Percentiles rank a stretch among this genome's conserved stretches.
phyloP scores from a whole-genome alignment of 2,888 invertebrate species.

The Leistus spinibarbis region DNA sequence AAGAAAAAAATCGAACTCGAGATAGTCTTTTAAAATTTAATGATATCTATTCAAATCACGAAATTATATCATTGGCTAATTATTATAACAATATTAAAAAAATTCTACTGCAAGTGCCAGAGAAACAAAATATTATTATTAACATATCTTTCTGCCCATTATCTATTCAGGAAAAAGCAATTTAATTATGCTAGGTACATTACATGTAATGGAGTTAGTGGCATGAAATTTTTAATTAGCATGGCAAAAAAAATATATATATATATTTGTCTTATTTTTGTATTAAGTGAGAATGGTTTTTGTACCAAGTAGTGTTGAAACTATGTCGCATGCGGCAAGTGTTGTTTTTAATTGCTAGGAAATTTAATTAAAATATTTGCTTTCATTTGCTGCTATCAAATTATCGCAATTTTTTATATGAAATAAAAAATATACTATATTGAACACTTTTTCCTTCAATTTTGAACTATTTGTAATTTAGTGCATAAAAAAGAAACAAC shows the following conservation, averaged over 20 bases:
- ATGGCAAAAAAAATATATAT: conserved; percentile 18
- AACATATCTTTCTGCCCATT: background rate
- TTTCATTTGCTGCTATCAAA: background rate
- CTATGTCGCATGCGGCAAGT: background rate
- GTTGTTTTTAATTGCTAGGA: background rate
- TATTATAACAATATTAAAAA: background rate
- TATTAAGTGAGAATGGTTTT: background rate
- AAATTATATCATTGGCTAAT: no score
- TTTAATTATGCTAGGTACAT: conserved; percentile 11
- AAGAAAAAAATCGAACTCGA: no score
- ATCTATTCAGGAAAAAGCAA: conserved; percentile 1
- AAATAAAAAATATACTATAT: background rate
- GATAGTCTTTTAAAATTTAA: no score
- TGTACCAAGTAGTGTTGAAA: background rate
- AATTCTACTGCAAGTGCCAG: background rate
- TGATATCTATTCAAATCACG: no score
- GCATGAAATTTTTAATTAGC: conserved; percentile 26
- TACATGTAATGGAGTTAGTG: conserved; percentile 16
- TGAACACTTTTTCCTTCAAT: background rate
- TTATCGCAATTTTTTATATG: background rate
- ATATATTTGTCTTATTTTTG: background rate
- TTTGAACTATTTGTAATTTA: no score
- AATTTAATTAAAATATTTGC: background rate
- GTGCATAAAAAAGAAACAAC: no score
- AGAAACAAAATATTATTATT: background rate